A percentile compares a stretch with the other conserved stretches of the same genome.
phyloP scores from a whole-genome alignment of 2,797 vertebrate species.

The Adelosebastes latens region DNA sequence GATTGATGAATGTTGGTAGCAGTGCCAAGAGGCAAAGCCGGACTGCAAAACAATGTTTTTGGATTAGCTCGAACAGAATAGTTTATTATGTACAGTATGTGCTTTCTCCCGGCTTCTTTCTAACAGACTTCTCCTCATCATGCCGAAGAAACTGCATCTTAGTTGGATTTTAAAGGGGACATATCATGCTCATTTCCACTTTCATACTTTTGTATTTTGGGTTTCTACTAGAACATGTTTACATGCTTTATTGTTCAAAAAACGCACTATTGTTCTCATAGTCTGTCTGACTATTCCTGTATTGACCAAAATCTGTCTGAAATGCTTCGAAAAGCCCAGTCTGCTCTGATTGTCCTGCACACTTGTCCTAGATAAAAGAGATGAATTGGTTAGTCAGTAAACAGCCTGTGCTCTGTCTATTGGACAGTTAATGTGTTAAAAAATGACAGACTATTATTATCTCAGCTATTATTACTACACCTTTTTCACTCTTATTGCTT shows the following conservation, averaged over 20 bases:
- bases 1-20: background rate
- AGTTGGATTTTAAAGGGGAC: background rate
- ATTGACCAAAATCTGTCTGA: background rate
- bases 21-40: background rate
- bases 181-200: background rate
- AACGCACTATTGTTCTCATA: background rate
- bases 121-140: background rate
- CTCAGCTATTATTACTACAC: conserved; percentile 14
- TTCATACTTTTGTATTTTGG: no score
- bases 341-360: background rate
- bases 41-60: conserved; percentile 8
- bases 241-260: background rate
- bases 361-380: background rate
- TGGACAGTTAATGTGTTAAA: background rate
- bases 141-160: background rate
- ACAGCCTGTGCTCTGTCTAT: background rate
- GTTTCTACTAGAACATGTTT: background rate
- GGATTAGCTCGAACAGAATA: conserved; percentile 23
- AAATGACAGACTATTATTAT: conserved; percentile 20
- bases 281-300: background rate
- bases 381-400: background rate
- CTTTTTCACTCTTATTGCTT: background rate
- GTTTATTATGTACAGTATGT: conserved; percentile 32
- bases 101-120: background rate
- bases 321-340: background rate